phyloP scores from a whole-genome alignment of 2,797 vertebrate species.

The Eulemur rubriventer region DNA sequence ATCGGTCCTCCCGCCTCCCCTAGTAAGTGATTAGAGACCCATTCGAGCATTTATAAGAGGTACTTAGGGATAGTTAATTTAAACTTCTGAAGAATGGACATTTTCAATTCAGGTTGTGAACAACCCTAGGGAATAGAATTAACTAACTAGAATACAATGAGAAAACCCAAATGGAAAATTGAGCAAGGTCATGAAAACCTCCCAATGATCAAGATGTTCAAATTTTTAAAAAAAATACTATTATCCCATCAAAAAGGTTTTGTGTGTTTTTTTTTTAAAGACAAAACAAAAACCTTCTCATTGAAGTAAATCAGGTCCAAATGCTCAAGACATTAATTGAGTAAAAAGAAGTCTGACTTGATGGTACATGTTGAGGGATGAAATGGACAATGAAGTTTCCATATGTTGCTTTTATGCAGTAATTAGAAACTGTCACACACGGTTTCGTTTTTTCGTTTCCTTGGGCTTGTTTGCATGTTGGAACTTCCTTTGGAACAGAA shows the following conservation, averaged over 20 bases:
- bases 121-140: conserved; percentile 35
- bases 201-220: conserved; percentile 75
- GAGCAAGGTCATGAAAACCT: conserved; percentile 17
- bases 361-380: conserved; percentile 90
- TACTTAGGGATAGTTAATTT: conserved; percentile 59
- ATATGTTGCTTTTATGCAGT: conserved; percentile 93
- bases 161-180: conserved; percentile 35
- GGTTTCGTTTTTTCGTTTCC: conserved; percentile 88
- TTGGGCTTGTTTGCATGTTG: conserved; percentile 86
- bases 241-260: conserved; percentile 59
- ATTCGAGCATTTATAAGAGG: conserved; percentile 40
- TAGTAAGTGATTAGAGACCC: conserved; percentile 39
- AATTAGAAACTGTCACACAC: conserved; percentile 93
- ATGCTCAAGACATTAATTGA: conserved; percentile 87
- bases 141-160: not conserved
- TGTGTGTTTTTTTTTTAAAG: conserved; percentile 31
- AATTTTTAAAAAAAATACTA: conserved; percentile 75
- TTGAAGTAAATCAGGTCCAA: conserved; percentile 80
- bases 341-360: conserved; percentile 88
- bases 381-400: conserved; percentile 94
- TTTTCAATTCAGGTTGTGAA: conserved; percentile 43
- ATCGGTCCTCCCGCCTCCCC: not conserved
- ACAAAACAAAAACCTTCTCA: conserved; percentile 21
- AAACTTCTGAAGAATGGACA: conserved; percentile 65
- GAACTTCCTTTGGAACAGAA: conserved; percentile 84